Base-by-base conservation (phyloP, 2,888 invertebrate genomes). In the Synanthedon tipuliformis region DNA sequence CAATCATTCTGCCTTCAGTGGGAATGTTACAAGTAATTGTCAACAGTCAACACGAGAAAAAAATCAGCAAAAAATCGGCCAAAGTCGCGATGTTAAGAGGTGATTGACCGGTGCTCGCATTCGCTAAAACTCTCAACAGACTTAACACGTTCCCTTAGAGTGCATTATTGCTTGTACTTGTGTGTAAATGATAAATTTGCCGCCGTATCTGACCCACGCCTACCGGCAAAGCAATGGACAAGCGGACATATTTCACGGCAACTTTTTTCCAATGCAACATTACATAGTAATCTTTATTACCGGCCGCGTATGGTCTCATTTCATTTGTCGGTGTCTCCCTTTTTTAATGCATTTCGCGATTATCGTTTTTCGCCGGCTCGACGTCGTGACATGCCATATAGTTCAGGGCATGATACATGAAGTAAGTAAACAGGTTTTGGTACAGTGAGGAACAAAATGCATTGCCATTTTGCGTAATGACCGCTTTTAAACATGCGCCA, bases 311-410 rank as follows among this genome's bases (percentile, higher is more conserved):
- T 69, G 68, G 72, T 72, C 66, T 63, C 65, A 62, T 70, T 66
- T 68, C 56, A 57, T 56, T 58, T 62, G 60, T 53, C 48, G 53
- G 51, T 45, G 56, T 59, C 55, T 48, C 41, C 54, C 60, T 62
- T 67, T 71, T 66, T 69, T 67, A 63, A 71, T 69, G 66, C 68
- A 66, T 71, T 74, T 73, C 65, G 69, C 71, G 69, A 56, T 71
- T 61, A 75, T 79, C 80, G 72, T 79, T 82, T 81, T 82, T 77
- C 51, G 50, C 52, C 65, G 72, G 71, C 68, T 64, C 66, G 66
- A 69, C 77, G 78, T 82, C 84, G 82, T 83, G 84, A 84, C 83
- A 81, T 73, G 77, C 82, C 84, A 83, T 84, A 85, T 84, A 83
- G 85, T 85, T 80, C 84, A 69, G 69, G 54, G 69, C 65, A 79